phyloP scores from a whole-genome alignment of 1,140 invertebrate genomes.

The Drosophila novamexicana region DNA sequence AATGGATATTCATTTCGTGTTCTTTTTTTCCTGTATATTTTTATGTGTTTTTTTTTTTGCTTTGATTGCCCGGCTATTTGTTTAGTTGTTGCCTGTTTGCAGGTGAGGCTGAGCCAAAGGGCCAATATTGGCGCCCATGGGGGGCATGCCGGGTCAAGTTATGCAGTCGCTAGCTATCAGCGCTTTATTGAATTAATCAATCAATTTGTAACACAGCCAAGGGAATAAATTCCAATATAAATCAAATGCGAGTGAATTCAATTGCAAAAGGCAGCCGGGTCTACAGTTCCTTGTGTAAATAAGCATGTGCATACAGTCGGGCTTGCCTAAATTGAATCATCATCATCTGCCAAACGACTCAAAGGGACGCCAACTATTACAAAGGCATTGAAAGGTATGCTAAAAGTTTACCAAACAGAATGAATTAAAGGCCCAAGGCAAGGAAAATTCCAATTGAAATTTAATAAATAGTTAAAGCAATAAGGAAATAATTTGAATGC shows the following conservation, averaged over 20 bases:
- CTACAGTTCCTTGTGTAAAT: constrained; percentile 25
- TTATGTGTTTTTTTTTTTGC: not conserved
- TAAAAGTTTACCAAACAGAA: not conserved
- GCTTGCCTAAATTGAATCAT: constrained; percentile 12
- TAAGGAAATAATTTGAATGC: no score
- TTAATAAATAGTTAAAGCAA: no score
- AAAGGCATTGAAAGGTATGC: not conserved
- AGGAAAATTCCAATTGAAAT: no score
- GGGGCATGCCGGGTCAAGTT: constrained; percentile 9
- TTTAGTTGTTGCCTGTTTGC: constrained; percentile 10
- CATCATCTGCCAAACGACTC: not conserved
- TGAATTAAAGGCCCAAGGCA: not conserved
- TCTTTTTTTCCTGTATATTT: constrained; percentile 43
- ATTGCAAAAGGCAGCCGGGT: constrained; percentile 8
- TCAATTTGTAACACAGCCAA: constrained; percentile 57
- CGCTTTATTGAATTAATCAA: constrained; percentile 77
- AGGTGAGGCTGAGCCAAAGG: constrained; percentile 12
- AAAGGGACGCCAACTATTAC: not conserved
- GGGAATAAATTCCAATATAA: constrained; percentile 43
- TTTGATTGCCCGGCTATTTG: constrained; percentile 20
- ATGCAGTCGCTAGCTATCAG: constrained; percentile 35
- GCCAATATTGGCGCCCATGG: not conserved
- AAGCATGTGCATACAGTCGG: constrained; percentile 3
- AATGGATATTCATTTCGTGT: constrained; percentile 63
- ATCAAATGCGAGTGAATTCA: constrained; percentile 36